phyloP scores from a whole-genome alignment of 2,797 vertebrate genomes.

The Notolabrus celidotus region DNA sequence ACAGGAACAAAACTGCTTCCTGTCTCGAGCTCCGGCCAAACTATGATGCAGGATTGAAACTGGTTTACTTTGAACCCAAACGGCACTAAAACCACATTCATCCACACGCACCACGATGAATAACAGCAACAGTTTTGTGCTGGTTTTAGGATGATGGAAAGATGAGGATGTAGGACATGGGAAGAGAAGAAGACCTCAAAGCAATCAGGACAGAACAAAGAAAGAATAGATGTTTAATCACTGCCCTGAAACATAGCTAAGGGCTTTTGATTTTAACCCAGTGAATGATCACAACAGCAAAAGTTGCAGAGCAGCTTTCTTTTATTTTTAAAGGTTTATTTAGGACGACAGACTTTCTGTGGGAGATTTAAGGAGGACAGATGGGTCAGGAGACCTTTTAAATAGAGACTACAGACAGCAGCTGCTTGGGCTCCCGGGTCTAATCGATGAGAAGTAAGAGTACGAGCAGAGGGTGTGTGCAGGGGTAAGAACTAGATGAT shows the following conservation, averaged over 20 bases:
- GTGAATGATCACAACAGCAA: not conserved
- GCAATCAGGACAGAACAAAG: slow-evolving; percentile 2
- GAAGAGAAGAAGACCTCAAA: slow-evolving; percentile 42
- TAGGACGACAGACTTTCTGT: not conserved
- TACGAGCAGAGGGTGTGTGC: slow-evolving; percentile 6
- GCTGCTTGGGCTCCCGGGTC: not conserved
- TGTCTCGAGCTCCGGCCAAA: no score
- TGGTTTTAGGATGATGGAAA: not conserved
- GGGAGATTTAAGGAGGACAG: not conserved
- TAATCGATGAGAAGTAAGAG: not conserved
- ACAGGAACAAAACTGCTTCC: not conserved
- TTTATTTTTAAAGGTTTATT: not conserved
- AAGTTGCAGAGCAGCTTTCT: not conserved
- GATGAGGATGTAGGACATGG: slow-evolving; percentile 31
- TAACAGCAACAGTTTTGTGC: not conserved
- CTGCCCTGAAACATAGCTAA: not conserved
- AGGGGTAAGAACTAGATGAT: not conserved
- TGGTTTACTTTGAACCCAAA: slow-evolving; percentile 10
- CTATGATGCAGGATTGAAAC: no score
- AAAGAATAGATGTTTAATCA: not conserved
- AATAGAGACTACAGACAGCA: not conserved
- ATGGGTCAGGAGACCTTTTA: not conserved
- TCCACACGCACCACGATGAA: slow-evolving; percentile 12
- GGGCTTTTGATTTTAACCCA: slow-evolving; percentile 9
- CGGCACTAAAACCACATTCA: slow-evolving; percentile 18